Base-by-base conservation (phyloP, 2,113 vertebrate species). In the Cottus gobio region DNA sequence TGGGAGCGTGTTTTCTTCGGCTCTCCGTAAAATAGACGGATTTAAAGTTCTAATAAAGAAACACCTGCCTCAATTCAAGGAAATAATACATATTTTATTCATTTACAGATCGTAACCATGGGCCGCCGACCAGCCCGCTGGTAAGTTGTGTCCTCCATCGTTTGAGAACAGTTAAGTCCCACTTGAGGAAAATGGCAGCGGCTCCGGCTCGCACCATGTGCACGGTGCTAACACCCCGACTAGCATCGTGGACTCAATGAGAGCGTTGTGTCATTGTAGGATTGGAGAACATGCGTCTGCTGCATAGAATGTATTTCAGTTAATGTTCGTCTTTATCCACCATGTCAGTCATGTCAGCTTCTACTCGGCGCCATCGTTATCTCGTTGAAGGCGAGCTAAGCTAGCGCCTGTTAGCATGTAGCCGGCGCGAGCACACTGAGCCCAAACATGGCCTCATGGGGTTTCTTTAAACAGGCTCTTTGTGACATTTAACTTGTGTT, bases 121-220 rank as follows among this genome's bases (percentile, higher is more conserved):
- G 95, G 95, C 75, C 95, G 95, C 79, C 95, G 95, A 80, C 95
- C 95, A 85, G 95, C 95, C 85, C 95, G 95, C 71, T 95, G 95
- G 95, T 96, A 81, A 95, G 95, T 94, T 7, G 7, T 24, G 6
- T 44, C 2, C 7, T 13, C 11, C 1, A 8, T 4, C 0, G 0
- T 58, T 79, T 69, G 5, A 18, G 22, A 15, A 1, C 22, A 0
- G 22, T 10, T 26, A 15, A 2, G 57, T 3, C 5, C 0, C 3
- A 7, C 11, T 5, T 30, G 5, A 65, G 77, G 87, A 94, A 95
- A 94, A 95, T 94, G 93, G 94, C 92, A 88, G 92, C 91, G 60
- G 85, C 64, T 46, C 5, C 22, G 15, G 20, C 1, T 13, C 39
- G 22, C 79, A 85, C 92, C 95, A 95, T 94, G 95, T 93, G 89